Conservation (phyloP, 1,140 invertebrate genomes). For the Cyphomyrmex costatus region DNA sequence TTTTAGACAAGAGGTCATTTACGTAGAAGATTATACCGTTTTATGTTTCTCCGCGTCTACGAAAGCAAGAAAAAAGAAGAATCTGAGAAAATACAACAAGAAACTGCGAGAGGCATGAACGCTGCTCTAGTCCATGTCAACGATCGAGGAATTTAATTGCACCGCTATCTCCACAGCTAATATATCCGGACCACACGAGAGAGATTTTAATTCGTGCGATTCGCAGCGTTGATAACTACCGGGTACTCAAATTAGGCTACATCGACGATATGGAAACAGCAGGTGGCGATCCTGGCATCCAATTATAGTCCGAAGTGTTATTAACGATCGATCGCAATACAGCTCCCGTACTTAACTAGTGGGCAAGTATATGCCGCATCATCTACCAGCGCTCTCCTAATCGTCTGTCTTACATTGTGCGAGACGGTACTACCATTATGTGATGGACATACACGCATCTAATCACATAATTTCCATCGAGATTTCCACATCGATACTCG, state of each 20-base stretch:
- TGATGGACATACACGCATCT: background rate
- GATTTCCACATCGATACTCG: conserved; percentile 6
- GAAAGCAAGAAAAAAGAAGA: background rate
- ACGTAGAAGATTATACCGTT: background rate
- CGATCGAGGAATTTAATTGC: conserved; percentile 71
- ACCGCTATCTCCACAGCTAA: conserved; percentile 57
- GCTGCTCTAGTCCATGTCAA: conserved; percentile 56
- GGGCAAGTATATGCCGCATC: conserved; percentile 40
- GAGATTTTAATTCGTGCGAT: conserved; percentile 71
- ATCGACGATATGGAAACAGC: conserved; percentile 66
- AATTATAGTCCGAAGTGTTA: conserved; percentile 55
- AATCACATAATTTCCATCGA: conserved; percentile 20
- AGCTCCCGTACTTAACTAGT: conserved; percentile 49
- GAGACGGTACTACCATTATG: conserved; percentile 22
- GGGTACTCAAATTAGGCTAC: conserved; percentile 69
- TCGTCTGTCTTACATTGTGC: conserved; percentile 44
- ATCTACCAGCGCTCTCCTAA: conserved; percentile 49
- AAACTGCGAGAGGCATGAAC: background rate
- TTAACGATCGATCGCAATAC: conserved; percentile 53
- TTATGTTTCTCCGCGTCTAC: background rate
- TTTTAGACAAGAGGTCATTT: background rate
- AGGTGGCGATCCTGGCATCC: conserved; percentile 68
- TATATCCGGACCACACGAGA: conserved; percentile 57
- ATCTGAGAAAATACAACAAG: background rate
- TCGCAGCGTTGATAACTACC: conserved; percentile 62